A percentile compares a stretch with the other conserved stretches of the same genome.
phyloP scores from a whole-genome alignment of 2,888 invertebrate genomes.

The Caenorhabditis uteleia region DNA sequence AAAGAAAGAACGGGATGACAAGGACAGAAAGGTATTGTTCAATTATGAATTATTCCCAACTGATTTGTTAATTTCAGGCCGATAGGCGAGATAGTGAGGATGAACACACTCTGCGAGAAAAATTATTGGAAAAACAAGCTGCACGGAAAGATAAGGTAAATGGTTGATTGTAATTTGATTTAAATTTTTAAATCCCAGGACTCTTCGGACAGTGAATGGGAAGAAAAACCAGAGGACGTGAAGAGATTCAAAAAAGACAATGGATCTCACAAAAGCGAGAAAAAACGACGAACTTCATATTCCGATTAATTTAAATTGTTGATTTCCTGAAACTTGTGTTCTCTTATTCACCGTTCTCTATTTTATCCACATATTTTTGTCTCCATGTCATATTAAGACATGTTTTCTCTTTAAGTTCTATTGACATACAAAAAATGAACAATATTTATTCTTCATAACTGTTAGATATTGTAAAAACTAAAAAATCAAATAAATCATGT shows the following conservation, averaged over 20 bases:
- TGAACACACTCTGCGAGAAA: conserved; percentile 47
- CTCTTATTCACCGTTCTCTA: no score
- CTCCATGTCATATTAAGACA: no score
- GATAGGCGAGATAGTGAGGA: conserved; percentile 40
- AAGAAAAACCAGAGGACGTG: conserved; percentile 15
- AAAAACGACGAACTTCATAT: neutral
- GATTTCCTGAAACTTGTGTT: neutral
- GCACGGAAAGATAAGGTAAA: conserved; percentile 9
- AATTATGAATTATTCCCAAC: neutral
- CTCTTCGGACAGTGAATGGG: conserved; percentile 37
- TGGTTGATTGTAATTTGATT: conserved; percentile 1
- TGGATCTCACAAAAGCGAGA: neutral
- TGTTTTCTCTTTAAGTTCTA: no score
- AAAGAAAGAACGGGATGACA: conserved; percentile 25
- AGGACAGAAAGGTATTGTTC: conserved; percentile 24
- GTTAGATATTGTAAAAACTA: no score
- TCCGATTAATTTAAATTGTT: neutral
- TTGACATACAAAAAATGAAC: no score
- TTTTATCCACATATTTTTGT: no score
- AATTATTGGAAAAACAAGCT: conserved; percentile 48
- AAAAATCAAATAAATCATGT: neutral
- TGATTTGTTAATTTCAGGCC: neutral
- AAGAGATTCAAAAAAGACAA: no score
- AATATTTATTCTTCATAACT: no score
- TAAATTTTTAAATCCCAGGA: conserved; percentile 13